Evolutionary conservation across 2,888 invertebrate species (phyloP).

Genomic region (Nyleta sp.): DNA sequence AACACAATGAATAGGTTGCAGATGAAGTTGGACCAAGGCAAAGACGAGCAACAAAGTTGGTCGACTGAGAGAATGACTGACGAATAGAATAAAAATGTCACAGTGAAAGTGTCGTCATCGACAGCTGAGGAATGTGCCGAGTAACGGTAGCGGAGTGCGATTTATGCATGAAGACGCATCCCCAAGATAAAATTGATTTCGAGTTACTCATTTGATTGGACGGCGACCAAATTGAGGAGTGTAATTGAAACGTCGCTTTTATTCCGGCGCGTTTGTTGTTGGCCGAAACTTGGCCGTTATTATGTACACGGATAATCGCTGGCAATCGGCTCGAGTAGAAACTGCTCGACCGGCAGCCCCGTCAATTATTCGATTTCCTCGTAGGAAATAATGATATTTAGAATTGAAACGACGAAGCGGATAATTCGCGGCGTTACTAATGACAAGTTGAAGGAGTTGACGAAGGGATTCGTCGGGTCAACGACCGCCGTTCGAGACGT

Average conservation of each 20-base stretch:
- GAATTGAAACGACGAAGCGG: background rate
- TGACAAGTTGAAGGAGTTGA: background rate
- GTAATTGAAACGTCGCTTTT: conserved; percentile 35
- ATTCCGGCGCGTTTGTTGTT: background rate
- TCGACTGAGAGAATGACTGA: no score
- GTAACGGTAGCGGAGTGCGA: conserved; percentile 43
- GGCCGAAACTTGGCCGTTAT: conserved; percentile 6
- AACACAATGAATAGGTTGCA: no score
- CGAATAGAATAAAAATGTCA: background rate
- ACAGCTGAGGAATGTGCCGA: conserved; percentile 24
- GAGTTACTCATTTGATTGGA: conserved; percentile 27
- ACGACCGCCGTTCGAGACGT: no score
- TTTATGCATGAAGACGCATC: conserved; percentile 29
- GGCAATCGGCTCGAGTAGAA: conserved; percentile 19
- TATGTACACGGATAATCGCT: conserved; percentile 35
- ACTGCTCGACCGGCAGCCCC: conserved; percentile 18
- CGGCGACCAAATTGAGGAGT: conserved; percentile 23
- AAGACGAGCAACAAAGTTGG: no score
- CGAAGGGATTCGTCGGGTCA: background rate
- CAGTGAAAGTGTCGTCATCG: conserved; percentile 24
- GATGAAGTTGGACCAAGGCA: no score
- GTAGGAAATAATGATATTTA: conserved; percentile 10
- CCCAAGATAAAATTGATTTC: conserved; percentile 28
- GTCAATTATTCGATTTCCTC: conserved; percentile 41
- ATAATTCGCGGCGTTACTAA: conserved; percentile 8